Conservation (phyloP, 2,797 vertebrate genomes). For the Euphonia xanthogaster region DNA sequence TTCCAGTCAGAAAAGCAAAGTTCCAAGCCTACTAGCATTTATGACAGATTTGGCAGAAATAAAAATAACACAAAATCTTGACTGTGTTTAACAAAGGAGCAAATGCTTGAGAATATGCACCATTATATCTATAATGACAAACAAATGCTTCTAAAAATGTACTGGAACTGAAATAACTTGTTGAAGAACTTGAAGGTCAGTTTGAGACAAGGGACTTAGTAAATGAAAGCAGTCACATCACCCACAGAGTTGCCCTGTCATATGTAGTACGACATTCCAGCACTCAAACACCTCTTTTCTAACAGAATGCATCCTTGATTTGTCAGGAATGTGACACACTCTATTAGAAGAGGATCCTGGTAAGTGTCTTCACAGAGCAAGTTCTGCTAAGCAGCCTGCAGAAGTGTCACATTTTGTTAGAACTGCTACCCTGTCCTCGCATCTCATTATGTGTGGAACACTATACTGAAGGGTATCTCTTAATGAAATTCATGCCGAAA, state of each 20-base stretch:
- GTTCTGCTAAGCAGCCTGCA: conserved; percentile 4
- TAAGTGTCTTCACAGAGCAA: neutral
- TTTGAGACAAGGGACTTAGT: neutral
- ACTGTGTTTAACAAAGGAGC: neutral
- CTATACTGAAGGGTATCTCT: neutral
- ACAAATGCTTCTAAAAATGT: neutral
- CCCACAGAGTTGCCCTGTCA: neutral
- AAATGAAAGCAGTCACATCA: neutral
- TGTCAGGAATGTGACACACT: conserved; percentile 19
- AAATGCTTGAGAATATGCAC: neutral
- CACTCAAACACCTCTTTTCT: conserved; percentile 3
- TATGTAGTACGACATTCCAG: neutral
- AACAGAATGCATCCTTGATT: conserved; percentile 13
- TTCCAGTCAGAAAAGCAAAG: neutral
- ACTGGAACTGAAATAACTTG: neutral
- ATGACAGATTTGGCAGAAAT: neutral
- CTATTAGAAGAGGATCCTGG: conserved; percentile 16
- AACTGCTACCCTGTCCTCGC: neutral
- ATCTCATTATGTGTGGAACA: neutral
- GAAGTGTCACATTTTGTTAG: conserved; percentile 46
- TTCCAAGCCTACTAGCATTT: neutral
- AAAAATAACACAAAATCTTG: neutral
- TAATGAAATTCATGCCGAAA: conserved; percentile 32
- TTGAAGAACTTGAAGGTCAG: neutral
- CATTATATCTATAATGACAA: neutral